These are phyloP conservation scores for Alitta virens DNA, from an alignment of 2,888 invertebrate species.

Conservation along the genomic window DNA sequence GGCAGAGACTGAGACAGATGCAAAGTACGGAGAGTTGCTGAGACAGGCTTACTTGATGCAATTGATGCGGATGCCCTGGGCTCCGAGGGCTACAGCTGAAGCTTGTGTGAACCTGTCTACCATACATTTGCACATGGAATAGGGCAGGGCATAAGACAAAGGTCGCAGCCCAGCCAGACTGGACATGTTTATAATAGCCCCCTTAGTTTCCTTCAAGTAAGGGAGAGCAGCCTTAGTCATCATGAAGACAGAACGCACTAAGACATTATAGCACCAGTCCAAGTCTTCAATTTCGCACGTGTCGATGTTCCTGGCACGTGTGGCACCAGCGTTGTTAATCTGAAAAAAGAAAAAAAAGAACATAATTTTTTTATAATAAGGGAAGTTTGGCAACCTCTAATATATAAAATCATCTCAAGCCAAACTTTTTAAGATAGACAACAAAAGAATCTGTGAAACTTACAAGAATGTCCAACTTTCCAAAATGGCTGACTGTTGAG, in stretches of 20 bases:
- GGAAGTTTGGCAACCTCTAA: too few relatives aligned
- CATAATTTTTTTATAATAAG: too few relatives aligned
- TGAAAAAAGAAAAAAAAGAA: not conserved
- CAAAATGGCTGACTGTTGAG: not conserved
- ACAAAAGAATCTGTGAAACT: too few relatives aligned
- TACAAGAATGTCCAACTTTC: constrained; percentile 1
- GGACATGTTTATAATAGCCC: constrained; percentile 4
- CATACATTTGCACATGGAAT: constrained; percentile 11
- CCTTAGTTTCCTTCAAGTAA: constrained; percentile 7
- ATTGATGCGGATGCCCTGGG: constrained; percentile 2
- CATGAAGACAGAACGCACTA: constrained; percentile 8
- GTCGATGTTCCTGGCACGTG: not conserved
- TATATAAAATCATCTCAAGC: too few relatives aligned
- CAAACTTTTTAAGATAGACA: too few relatives aligned
- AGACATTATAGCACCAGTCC: constrained; percentile 6
- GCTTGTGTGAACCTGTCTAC: constrained; percentile 5
- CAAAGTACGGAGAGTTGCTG: not conserved
- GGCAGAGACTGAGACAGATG: too few relatives aligned
- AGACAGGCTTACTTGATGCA: constrained; percentile 3
- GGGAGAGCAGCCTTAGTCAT: constrained; percentile 7
- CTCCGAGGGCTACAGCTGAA: not conserved
- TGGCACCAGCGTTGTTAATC: constrained; percentile 5
- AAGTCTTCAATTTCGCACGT: constrained; percentile 4
- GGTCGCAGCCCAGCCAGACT: constrained; percentile 9
- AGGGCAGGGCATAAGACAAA: constrained; percentile 1